These are phyloP conservation scores for Drosophila monieri DNA, from an alignment of 2,888 invertebrate species.

Conservation along the genomic window DNA sequence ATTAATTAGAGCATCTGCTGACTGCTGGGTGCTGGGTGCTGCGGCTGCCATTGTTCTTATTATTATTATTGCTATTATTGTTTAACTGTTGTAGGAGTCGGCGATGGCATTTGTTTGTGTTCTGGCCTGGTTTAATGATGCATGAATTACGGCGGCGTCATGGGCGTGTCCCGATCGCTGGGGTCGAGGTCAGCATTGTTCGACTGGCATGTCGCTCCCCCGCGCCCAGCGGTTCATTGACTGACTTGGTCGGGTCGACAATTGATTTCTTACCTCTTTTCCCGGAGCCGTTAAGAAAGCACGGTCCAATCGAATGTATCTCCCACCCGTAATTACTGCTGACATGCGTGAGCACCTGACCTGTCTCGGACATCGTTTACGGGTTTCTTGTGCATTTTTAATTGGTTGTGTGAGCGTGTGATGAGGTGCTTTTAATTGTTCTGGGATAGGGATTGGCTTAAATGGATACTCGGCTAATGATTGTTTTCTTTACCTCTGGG, in stretches of 20 bases:
- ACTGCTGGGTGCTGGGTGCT: conserved; percentile 10
- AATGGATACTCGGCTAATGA: conserved; percentile 18
- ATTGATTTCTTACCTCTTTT: conserved; percentile 73
- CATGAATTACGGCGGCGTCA: conserved; percentile 64
- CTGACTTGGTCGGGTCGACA: conserved; percentile 46
- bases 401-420: conserved; percentile 45
- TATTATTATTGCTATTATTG: conserved; percentile 51
- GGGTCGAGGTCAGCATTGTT: conserved; percentile 69
- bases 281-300: conserved; percentile 15
- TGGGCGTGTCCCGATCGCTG: conserved; percentile 38
- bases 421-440: conserved; percentile 40
- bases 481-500: conserved; percentile 4
- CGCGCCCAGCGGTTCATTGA: conserved; percentile 32
- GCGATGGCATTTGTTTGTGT: conserved; percentile 35
- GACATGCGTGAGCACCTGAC: conserved; percentile 54
- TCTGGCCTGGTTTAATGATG: conserved; percentile 58
- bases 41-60: conserved; percentile 40
- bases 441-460: conserved; percentile 12
- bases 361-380: conserved; percentile 41
- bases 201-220: conserved; percentile 39
- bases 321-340: conserved; percentile 60
- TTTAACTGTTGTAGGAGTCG: conserved; percentile 50
- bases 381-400: conserved; percentile 36
- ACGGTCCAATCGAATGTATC: conserved; percentile 19
- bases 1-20: conserved; percentile 54